Evolutionary conservation across 2,113 vertebrate species (phyloP).

Genomic region (Reinhardtius hippoglossoides): DNA sequence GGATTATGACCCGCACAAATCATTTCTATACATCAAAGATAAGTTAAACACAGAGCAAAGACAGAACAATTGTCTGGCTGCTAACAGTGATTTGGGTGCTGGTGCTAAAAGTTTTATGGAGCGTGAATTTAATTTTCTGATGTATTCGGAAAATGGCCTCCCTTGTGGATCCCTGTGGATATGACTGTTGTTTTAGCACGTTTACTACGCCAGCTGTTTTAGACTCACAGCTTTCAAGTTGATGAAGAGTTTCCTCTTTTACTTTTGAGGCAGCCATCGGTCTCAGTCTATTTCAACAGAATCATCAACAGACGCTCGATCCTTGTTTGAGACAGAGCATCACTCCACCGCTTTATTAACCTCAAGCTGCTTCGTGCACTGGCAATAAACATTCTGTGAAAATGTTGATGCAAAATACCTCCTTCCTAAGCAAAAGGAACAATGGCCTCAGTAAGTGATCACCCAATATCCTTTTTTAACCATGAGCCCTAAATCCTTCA

Average conservation of each 20-base stretch:
- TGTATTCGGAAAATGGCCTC: constrained; percentile 42
- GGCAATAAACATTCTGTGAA: not conserved
- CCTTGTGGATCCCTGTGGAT: constrained; percentile 18
- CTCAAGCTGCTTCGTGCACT: not conserved
- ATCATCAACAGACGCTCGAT: not conserved
- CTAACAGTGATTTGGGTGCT: constrained; percentile 38
- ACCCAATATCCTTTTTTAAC: too few species aligned
- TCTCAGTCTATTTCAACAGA: constrained; percentile 29
- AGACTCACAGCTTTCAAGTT: constrained; percentile 7
- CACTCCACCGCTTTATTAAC: not conserved
- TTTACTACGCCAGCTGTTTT: not conserved
- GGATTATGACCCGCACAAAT: constrained; percentile 23
- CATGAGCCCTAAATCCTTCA: too few species aligned
- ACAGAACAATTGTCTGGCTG: constrained; percentile 24
- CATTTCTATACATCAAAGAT: constrained; percentile 22
- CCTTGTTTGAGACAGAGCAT: not conserved
- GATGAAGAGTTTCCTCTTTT: not conserved
- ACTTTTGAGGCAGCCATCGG: not conserved
- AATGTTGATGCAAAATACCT: not conserved
- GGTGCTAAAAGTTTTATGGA: constrained; percentile 41
- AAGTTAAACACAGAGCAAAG: constrained; percentile 40
- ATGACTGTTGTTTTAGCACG: constrained; percentile 19
- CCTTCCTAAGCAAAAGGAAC: not conserved
- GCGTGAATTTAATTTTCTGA: constrained; percentile 52
- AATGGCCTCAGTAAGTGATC: not conserved